Evolutionary conservation across 2,113 vertebrate species (phyloP).

Genomic region (Riparia riparia): DNA sequence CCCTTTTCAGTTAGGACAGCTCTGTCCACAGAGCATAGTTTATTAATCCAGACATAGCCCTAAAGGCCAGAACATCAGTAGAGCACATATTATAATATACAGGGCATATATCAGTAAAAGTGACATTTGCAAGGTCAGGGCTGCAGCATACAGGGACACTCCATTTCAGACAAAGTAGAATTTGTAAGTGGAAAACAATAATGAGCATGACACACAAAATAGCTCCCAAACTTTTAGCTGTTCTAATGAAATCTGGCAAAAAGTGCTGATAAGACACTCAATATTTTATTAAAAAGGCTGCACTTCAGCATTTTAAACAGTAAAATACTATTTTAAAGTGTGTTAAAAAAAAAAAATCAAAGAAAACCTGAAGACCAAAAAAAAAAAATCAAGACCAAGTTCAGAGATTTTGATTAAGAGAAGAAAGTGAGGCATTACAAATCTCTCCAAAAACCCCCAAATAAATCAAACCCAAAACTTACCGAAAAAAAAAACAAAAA

Average conservation of each 20-base stretch:
- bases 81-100: not conserved
- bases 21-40: not conserved
- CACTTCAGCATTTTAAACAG: not conserved
- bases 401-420: not conserved
- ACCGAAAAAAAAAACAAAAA: not conserved
- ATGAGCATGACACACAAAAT: not conserved
- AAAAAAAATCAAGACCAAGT: not conserved
- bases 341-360: not conserved
- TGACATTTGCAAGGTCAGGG: not conserved
- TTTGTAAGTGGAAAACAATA: not conserved
- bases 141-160: not conserved
- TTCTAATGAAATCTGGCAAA: not conserved
- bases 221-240: not conserved
- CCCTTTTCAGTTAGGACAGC: not conserved
- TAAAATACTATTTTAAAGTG: not conserved
- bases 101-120: not conserved
- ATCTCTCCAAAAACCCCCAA: not conserved
- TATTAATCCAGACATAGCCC: not conserved
- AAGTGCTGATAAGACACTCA: not conserved
- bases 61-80: not conserved
- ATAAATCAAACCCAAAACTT: not conserved
- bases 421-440: not conserved
- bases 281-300: not conserved
- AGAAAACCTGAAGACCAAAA: not conserved
- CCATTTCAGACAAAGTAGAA: not conserved